Percentiles rank a stretch among this genome's conserved stretches.
Conservation (phyloP, 2,797 vertebrate species). For the Coracias cyanogaster region DNA sequence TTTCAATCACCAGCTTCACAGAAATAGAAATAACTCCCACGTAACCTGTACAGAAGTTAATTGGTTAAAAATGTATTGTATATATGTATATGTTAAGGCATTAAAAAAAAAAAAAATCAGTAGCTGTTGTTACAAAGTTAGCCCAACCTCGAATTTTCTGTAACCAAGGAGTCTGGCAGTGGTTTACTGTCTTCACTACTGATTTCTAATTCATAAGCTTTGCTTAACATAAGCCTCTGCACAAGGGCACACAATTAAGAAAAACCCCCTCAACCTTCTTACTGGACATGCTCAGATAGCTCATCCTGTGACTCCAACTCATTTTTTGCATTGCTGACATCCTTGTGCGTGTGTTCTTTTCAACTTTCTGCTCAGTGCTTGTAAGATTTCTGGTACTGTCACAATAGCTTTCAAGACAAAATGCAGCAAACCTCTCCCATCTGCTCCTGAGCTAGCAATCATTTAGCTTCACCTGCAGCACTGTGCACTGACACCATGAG, state of each 20-base stretch:
- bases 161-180: neutral
- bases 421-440: neutral
- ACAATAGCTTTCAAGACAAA: neutral
- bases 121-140: neutral
- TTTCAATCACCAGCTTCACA: neutral
- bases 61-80: neutral
- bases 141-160: neutral
- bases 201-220: neutral
- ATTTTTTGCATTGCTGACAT: neutral
- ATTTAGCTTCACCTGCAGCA: accelerated
- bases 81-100: neutral
- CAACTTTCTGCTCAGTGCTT: neutral
- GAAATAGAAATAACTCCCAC: neutral
- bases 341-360: neutral
- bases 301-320: neutral
- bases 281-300: neutral
- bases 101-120: neutral
- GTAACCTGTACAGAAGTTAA: neutral
- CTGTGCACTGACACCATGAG: neutral
- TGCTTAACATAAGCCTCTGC: neutral
- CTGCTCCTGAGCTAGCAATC: neutral
- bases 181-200: neutral
- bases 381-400: neutral
- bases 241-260: neutral
- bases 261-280: too few relatives aligned